Base-by-base conservation (phyloP, 1,140 invertebrate genomes). In the Lordiphosa collinella region DNA sequence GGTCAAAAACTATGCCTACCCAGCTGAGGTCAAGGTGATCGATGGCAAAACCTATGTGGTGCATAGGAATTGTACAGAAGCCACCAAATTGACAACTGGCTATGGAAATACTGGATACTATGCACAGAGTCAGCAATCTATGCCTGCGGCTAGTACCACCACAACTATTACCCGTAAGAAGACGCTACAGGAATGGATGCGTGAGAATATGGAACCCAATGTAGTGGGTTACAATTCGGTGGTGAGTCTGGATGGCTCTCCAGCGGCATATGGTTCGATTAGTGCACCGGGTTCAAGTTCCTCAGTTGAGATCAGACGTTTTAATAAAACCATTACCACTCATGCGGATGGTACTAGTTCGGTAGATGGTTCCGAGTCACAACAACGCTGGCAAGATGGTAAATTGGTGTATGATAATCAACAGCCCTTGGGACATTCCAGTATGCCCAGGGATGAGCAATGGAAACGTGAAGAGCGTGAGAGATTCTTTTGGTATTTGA, bases 391-490 rank as follows among this genome's bases (percentile, higher is more conserved):
- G 84, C 56, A 79, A 18, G 62, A 88, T 34, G 87, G 87, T 0
- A 59, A 86, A 46, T 31, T 88, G 32, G 79, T 88, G 3, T 82
- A 72, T 12, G 67, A 88, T 12, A 66, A 65, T 25, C 53, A 55
- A 4, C 56, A 56, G 4, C 87, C 87, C 1, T 86, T 88, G 12
- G 87, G 79, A 0, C 69, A 84, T 12, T 35, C 54, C 0, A 25
- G 67, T 0, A 51, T 68, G 4, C 48, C 86, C 2, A 49, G 65
- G 4, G 87, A 87, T 11, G 87, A 88, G 12, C 73, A 70, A 6
- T 88, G 87, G 87, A 86, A 87, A 47, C 74, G 84, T 6, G 82
- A 87, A 44, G 87, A 88, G 36, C 84, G 87, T 9, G 87, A 88
- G 35, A 76, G 75, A 11, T 74, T 88, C 40, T 88, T 87, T 34